A percentile compares a stretch with the other conserved stretches of the same genome.
phyloP scores from a whole-genome alignment of 2,797 vertebrate species.

The Melanotaenia nigrans region DNA sequence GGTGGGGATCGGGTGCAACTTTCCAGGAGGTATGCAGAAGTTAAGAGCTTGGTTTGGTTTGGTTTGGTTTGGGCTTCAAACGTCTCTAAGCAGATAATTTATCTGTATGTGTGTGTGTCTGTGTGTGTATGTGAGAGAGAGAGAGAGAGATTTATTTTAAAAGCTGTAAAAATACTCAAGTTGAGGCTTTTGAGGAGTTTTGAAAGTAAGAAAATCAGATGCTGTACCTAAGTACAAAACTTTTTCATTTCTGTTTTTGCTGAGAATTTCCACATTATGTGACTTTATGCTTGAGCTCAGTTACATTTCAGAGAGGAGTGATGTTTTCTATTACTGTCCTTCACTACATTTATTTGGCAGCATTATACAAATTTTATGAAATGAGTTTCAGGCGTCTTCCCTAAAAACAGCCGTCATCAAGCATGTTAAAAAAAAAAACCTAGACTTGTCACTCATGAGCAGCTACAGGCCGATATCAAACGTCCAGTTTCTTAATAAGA shows the following conservation, averaged over 20 bases:
- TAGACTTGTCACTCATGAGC: no score
- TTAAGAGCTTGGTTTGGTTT: not conserved
- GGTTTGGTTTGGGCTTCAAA: not conserved
- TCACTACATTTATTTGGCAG: not conserved
- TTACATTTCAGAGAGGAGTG: not conserved
- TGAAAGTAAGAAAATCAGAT: not conserved
- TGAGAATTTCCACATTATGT: not conserved
- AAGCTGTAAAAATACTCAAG: not conserved
- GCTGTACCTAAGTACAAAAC: not conserved
- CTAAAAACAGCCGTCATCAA: no score
- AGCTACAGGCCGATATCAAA: no score
- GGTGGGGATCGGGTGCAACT: constrained; percentile 89
- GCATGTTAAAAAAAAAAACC: no score
- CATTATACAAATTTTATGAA: not conserved
- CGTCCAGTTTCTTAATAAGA: no score
- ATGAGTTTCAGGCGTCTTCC: no score
- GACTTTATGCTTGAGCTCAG: not conserved
- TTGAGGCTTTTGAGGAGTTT: not conserved
- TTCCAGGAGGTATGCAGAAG: constrained; percentile 78
- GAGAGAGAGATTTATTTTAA: not conserved
- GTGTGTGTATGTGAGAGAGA: no score
- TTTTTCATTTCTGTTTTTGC: not conserved
- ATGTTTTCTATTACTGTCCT: not conserved
- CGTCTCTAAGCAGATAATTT: not conserved
- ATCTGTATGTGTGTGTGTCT: not conserved